Conservation (phyloP, 2,113 vertebrate species). For the Lepus europaeus region DNA sequence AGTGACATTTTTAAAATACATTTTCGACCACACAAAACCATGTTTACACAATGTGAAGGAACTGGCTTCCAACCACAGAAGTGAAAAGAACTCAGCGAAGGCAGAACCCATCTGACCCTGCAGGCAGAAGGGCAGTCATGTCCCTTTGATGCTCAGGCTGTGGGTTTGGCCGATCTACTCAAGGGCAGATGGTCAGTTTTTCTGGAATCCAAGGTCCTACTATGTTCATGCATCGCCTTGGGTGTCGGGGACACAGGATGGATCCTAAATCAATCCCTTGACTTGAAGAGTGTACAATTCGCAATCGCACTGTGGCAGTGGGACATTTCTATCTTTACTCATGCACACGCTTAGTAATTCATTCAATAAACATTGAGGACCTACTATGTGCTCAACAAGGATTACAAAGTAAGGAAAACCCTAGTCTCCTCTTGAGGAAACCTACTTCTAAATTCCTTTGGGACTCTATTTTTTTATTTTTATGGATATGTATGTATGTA, state of each 20-base stretch:
- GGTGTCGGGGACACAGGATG: neutral
- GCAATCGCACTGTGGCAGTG: fast-evolving
- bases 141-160: neutral
- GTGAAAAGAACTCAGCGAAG: slow-evolving; percentile 42
- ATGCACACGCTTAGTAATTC: neutral
- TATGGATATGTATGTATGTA: too few relatives aligned
- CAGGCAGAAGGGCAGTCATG: neutral
- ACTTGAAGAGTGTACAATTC: neutral
- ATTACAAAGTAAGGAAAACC: neutral
- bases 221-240: fast-evolving
- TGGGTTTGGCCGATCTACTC: neutral
- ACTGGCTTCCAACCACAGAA: slow-evolving; percentile 68
- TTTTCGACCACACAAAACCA: slow-evolving; percentile 71
- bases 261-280: neutral
- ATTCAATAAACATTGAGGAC: neutral
- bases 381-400: neutral
- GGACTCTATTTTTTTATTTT: neutral
- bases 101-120: neutral
- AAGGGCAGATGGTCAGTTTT: neutral
- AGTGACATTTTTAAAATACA: slow-evolving; percentile 80
- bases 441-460: neutral
- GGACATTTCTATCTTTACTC: too few relatives aligned
- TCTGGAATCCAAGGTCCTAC: neutral
- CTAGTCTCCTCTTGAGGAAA: neutral
- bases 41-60: slow-evolving; percentile 64